phyloP scores from a whole-genome alignment of 2,797 vertebrate species.

The Enteromius mattozi region DNA sequence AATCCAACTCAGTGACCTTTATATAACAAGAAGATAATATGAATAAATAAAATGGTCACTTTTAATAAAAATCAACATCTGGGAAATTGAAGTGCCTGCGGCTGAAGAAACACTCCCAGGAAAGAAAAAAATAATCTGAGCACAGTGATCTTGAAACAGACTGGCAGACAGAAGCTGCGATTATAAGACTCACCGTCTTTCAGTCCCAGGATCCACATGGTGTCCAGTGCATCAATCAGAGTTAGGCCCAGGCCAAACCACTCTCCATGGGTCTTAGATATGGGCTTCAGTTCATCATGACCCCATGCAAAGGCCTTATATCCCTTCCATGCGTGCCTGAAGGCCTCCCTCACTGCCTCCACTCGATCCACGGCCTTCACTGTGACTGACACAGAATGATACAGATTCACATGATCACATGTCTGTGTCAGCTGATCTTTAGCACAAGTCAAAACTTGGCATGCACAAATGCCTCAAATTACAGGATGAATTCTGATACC shows the following conservation, averaged over 20 bases:
- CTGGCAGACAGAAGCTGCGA: background rate
- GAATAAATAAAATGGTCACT: background rate
- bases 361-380: slow-evolving; percentile 71
- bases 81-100: background rate
- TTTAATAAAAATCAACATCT: background rate
- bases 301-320: slow-evolving; percentile 94
- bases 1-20: background rate
- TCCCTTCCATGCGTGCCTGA: slow-evolving; percentile 94
- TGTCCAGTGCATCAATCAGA: slow-evolving; percentile 92
- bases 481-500: slow-evolving; percentile 59
- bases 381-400: slow-evolving; percentile 20
- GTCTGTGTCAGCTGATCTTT: background rate
- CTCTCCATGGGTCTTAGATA: slow-evolving; percentile 89
- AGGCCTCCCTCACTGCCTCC: slow-evolving; percentile 85
- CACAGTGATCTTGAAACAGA: background rate
- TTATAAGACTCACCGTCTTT: slow-evolving; percentile 84
- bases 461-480: background rate
- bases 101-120: background rate
- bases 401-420: background rate
- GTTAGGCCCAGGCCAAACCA: slow-evolving; percentile 98
- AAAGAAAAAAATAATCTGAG: background rate
- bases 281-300: slow-evolving; percentile 93
- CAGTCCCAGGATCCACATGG: slow-evolving; percentile 95
- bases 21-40: background rate
- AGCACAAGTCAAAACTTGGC: background rate